Evolutionary conservation across 2,888 invertebrate genomes (phyloP).

Genomic region (Campopleginae sp.): DNA sequence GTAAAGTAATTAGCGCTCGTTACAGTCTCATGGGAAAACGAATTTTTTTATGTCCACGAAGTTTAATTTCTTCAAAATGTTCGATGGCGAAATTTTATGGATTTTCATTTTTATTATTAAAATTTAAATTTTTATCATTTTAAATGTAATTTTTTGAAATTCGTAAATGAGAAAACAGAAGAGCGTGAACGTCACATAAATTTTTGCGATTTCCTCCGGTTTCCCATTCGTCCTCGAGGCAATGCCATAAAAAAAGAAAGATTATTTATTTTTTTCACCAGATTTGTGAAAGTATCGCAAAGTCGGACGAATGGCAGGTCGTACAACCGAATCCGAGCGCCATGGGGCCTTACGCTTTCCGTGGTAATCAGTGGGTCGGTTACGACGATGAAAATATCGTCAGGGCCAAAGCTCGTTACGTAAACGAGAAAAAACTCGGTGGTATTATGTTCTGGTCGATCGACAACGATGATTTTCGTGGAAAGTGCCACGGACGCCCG

Average conservation of each 20-base stretch:
- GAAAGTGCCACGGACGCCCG: slow-evolving; percentile 93
- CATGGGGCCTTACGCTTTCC: slow-evolving; percentile 95
- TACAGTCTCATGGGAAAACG: neutral
- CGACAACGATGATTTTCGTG: slow-evolving; percentile 97
- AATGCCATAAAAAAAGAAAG: neutral
- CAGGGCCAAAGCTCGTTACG: slow-evolving; percentile 93
- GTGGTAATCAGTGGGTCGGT: slow-evolving; percentile 96
- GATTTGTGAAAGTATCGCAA: slow-evolving; percentile 93
- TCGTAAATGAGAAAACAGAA: neutral
- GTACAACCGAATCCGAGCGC: slow-evolving; percentile 92
- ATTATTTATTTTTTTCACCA: slow-evolving; percentile 78
- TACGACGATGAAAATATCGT: slow-evolving; percentile 95
- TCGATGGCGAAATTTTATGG: neutral
- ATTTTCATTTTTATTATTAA: no score
- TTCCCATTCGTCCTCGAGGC: neutral
- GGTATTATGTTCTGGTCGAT: slow-evolving; percentile 98
- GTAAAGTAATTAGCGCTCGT: neutral
- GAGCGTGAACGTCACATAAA: neutral
- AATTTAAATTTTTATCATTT: no score
- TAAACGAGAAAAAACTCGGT: slow-evolving; percentile 92
- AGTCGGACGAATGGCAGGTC: slow-evolving; percentile 92
- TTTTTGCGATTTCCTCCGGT: neutral
- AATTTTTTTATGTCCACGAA: neutral
- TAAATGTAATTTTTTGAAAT: neutral
- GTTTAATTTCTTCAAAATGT: neutral